Percentiles rank a stretch among this genome's conserved stretches.
phyloP scores from a whole-genome alignment of 2,113 vertebrate genomes.

The Crotophaga sulcirostris region DNA sequence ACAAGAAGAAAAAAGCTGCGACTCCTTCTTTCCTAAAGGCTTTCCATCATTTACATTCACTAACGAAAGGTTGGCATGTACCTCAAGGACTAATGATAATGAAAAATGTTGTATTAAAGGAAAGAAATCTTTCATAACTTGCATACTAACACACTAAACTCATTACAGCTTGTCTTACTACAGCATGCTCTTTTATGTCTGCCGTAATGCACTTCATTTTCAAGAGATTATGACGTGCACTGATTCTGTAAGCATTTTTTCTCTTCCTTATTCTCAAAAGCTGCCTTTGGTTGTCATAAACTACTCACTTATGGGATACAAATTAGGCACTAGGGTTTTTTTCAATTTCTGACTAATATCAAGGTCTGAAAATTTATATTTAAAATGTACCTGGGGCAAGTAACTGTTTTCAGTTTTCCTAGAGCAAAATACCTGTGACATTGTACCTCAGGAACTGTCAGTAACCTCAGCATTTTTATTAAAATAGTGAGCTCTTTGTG shows the following conservation, averaged over 20 bases:
- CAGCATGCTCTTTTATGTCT: conserved; percentile 49
- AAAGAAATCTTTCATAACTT: conserved; percentile 56
- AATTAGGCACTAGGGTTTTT: conserved; percentile 36
- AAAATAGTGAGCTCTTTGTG: background rate
- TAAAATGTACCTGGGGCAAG: conserved; percentile 30
- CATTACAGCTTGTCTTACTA: conserved; percentile 55
- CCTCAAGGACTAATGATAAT: conserved; percentile 70
- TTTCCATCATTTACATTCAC: conserved; percentile 58
- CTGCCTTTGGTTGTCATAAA: conserved; percentile 50
- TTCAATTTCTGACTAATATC: conserved; percentile 28
- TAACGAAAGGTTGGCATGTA: background rate
- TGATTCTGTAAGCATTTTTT: conserved; percentile 33
- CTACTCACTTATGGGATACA: background rate
- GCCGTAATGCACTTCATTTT: conserved; percentile 37
- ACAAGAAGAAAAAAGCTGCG: background rate
- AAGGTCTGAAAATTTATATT: background rate
- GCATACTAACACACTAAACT: conserved; percentile 59
- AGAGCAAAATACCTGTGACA: background rate
- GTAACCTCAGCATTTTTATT: background rate
- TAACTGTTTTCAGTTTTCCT: conserved; percentile 14
- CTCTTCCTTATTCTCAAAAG: conserved; percentile 21
- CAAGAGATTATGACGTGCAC: conserved; percentile 29
- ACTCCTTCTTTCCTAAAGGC: conserved; percentile 15
- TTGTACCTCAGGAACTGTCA: background rate
- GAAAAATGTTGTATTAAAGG: conserved; percentile 60